Evolutionary conservation across 2,797 vertebrate genomes (phyloP).

Genomic region (Siniperca scherzeri): DNA sequence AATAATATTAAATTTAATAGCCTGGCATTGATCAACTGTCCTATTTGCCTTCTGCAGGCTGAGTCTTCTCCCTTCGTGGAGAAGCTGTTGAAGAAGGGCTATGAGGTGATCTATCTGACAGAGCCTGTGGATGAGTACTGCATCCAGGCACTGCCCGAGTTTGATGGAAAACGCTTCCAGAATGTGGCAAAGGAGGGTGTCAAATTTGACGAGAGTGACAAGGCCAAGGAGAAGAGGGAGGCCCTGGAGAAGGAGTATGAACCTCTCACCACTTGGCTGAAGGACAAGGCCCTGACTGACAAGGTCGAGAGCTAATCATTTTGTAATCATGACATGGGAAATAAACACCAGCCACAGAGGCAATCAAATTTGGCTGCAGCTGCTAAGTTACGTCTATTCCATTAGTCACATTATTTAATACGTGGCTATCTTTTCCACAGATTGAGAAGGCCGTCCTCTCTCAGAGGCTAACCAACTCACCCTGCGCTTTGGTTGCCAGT

Average conservation of each 20-base stretch:
- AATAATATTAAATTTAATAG: not conserved
- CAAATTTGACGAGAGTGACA: conserved; percentile 97
- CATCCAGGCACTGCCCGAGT: conserved; percentile 97
- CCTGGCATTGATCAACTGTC: not conserved
- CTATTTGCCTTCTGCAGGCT: conserved; percentile 81
- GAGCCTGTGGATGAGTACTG: conserved; percentile 99
- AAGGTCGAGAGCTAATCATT: conserved; percentile 82
- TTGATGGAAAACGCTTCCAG: conserved; percentile 98
- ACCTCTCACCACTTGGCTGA: conserved; percentile 97
- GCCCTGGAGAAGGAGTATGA: conserved; percentile 95
- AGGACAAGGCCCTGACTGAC: conserved; percentile 96
- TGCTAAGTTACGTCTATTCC: not conserved
- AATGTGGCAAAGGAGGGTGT: conserved; percentile 98
- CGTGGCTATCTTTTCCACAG: conserved; percentile 73
- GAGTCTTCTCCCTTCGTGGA: conserved; percentile 98
- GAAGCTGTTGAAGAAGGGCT: conserved; percentile 95
- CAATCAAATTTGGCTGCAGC: not conserved
- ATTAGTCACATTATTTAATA: not conserved
- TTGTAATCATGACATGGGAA: not conserved
- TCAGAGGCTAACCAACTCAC: conserved; percentile 95
- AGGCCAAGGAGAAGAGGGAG: conserved; percentile 94
- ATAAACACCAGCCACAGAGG: not conserved
- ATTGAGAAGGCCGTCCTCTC: conserved; percentile 97
- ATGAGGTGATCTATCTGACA: conserved; percentile 98
- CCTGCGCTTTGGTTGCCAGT: conserved; percentile 96